These are phyloP conservation scores for Napeogenes inachia DNA, from an alignment of 2,888 invertebrate species.

Conservation along the genomic window DNA sequence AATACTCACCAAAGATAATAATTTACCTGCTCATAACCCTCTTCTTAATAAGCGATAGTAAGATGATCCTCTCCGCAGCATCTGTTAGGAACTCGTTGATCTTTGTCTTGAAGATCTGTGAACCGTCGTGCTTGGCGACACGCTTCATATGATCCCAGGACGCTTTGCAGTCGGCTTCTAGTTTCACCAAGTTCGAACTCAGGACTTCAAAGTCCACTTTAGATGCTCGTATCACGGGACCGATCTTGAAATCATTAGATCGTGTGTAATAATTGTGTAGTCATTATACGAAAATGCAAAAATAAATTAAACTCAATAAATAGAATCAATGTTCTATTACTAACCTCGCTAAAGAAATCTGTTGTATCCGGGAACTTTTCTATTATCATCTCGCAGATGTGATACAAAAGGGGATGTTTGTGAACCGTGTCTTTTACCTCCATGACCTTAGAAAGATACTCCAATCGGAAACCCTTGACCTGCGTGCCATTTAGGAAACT, in stretches of 20 bases:
- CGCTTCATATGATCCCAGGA: conserved; percentile 98
- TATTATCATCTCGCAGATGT: conserved; percentile 97
- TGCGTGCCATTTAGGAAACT: conserved; percentile 96
- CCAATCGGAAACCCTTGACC: conserved; percentile 97
- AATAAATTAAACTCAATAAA: neutral
- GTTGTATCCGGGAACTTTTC: conserved; percentile 96
- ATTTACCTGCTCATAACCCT: conserved; percentile 90
- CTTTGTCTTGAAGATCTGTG: conserved; percentile 90
- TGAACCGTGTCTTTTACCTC: conserved; percentile 99
- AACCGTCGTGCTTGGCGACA: conserved; percentile 96
- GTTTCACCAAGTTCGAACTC: conserved; percentile 87
- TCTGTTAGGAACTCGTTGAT: conserved; percentile 97
- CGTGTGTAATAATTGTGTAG: neutral
- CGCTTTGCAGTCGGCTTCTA: conserved; percentile 97
- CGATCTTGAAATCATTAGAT: conserved; percentile 78
- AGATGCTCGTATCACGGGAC: conserved; percentile 92
- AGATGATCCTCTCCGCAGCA: conserved; percentile 97
- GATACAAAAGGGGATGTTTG: conserved; percentile 98
- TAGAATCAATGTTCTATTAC: neutral
- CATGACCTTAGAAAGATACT: conserved; percentile 97
- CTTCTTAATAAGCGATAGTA: conserved; percentile 93
- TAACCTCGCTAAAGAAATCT: conserved; percentile 97
- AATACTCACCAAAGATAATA: conserved; percentile 2
- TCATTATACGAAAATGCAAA: neutral
- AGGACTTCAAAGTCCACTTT: conserved; percentile 98